Conservation (phyloP, 2,888 invertebrate species). For the Leucozona laternaria region DNA sequence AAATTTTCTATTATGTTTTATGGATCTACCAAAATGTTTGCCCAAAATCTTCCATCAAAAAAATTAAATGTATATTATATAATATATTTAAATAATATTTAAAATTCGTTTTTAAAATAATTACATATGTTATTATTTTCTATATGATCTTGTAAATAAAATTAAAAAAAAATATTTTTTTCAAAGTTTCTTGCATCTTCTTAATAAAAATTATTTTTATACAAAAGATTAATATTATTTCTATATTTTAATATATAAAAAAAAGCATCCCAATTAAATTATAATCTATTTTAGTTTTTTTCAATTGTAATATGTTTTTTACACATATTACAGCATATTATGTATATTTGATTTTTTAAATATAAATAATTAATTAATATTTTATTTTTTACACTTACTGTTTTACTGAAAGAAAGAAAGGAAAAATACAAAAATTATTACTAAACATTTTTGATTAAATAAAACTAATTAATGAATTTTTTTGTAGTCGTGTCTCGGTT, state of each 20-base stretch:
- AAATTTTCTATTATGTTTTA: too few relatives aligned
- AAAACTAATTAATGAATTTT: constrained; percentile 49
- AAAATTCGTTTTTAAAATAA: constrained; percentile 2
- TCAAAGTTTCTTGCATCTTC: constrained; percentile 36
- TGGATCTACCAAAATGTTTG: not conserved
- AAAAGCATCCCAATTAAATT: constrained; percentile 58
- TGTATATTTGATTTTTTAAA: constrained; percentile 15
- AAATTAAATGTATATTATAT: not conserved
- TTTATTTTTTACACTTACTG: constrained; percentile 54
- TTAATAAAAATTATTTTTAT: constrained; percentile 1
- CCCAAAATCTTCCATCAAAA: constrained; percentile 23
- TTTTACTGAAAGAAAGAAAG: constrained; percentile 42
- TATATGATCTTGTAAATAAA: constrained; percentile 68
- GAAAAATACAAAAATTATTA: not conserved
- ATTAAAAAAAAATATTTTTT: not conserved
- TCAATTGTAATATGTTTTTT: constrained; percentile 51
- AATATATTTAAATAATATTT: not conserved
- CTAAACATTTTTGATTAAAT: constrained; percentile 26
- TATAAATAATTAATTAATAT: constrained; percentile 42
- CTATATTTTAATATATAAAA: constrained; percentile 44
- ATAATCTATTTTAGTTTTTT: constrained; percentile 32
- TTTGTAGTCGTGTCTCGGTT: constrained; percentile 97
- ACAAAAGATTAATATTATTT: constrained; percentile 10
- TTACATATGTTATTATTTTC: constrained; percentile 24
- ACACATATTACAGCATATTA: constrained; percentile 57